Evolutionary conservation across 2,888 invertebrate genomes (phyloP).

Genomic region (Oxycera nigricornis): DNA sequence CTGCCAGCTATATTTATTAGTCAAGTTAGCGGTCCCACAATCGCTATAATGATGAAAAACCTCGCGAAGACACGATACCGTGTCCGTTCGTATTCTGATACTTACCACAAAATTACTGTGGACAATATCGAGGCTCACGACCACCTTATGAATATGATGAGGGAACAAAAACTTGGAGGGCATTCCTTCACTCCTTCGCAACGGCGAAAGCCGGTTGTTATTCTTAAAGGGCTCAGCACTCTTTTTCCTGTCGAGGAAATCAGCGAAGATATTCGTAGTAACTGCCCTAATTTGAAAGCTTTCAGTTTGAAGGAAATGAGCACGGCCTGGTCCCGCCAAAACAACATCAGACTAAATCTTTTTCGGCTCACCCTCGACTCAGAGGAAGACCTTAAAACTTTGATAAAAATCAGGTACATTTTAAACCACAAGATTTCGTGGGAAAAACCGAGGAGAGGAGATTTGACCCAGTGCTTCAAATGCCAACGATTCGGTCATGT

Average conservation of each 20-base stretch:
- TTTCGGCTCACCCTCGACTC: not conserved
- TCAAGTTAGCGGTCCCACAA: too few relatives aligned
- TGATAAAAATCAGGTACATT: not conserved
- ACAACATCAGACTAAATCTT: not conserved
- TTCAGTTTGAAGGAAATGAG: not conserved
- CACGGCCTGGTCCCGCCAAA: not conserved
- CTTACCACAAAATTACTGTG: not conserved
- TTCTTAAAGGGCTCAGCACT: not conserved
- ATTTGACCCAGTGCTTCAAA: too few relatives aligned
- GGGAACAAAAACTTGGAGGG: not conserved
- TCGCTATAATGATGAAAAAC: too few relatives aligned
- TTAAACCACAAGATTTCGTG: not conserved
- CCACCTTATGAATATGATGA: not conserved
- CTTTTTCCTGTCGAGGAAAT: not conserved
- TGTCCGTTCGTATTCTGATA: not conserved
- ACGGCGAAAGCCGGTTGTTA: not conserved
- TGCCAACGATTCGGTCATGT: too few relatives aligned
- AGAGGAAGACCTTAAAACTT: not conserved
- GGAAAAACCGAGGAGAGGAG: too few relatives aligned
- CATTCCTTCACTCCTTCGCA: not conserved
- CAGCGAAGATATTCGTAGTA: not conserved
- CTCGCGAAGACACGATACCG: not conserved
- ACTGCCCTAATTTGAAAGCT: not conserved
- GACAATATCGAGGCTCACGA: not conserved
- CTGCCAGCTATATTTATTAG: too few relatives aligned